Percentiles rank a stretch among this genome's conserved stretches.
phyloP scores from a whole-genome alignment of 2,888 invertebrate genomes.

The Temnothorax unifasciatus region DNA sequence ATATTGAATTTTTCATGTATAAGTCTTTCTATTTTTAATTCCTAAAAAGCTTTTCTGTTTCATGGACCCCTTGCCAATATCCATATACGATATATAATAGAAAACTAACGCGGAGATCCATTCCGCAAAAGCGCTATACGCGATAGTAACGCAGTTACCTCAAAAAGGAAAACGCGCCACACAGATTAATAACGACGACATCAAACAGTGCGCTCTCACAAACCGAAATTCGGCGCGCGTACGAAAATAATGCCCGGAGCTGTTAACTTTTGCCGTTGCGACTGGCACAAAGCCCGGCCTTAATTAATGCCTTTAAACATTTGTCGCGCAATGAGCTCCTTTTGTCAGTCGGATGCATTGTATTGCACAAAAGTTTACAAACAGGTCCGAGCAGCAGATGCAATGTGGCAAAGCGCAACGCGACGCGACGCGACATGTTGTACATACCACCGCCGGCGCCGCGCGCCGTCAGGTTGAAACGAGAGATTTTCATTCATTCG shows the following conservation, averaged over 20 bases:
- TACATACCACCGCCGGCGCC: not conserved
- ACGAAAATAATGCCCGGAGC: slow-evolving; percentile 71
- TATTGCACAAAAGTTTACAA: slow-evolving; percentile 72
- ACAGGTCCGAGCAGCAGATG: slow-evolving; percentile 58
- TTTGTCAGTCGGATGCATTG: slow-evolving; percentile 70
- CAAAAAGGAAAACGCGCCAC: slow-evolving; percentile 10
- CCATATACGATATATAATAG: not conserved
- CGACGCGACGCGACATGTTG: slow-evolving; percentile 42
- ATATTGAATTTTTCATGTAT: not conserved
- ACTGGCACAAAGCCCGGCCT: slow-evolving; percentile 67
- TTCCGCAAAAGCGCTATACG: slow-evolving; percentile 17
- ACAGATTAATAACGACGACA: slow-evolving; percentile 47
- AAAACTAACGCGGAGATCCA: not conserved
- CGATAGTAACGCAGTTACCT: slow-evolving; percentile 19
- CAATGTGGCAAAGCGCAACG: slow-evolving; percentile 47
- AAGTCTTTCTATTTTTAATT: slow-evolving; percentile 20
- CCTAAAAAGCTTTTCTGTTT: not conserved
- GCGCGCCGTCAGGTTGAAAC: slow-evolving; percentile 52
- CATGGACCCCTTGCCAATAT: not conserved
- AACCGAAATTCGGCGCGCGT: slow-evolving; percentile 64
- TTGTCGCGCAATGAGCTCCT: slow-evolving; percentile 67
- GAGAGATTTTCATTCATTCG: slow-evolving; percentile 61
- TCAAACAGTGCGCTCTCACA: slow-evolving; percentile 47
- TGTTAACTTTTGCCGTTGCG: slow-evolving; percentile 58
- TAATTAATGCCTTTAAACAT: slow-evolving; percentile 76